These are phyloP conservation scores for Chloromyia formosa DNA, from an alignment of 2,888 invertebrate genomes.

Conservation along the genomic window DNA sequence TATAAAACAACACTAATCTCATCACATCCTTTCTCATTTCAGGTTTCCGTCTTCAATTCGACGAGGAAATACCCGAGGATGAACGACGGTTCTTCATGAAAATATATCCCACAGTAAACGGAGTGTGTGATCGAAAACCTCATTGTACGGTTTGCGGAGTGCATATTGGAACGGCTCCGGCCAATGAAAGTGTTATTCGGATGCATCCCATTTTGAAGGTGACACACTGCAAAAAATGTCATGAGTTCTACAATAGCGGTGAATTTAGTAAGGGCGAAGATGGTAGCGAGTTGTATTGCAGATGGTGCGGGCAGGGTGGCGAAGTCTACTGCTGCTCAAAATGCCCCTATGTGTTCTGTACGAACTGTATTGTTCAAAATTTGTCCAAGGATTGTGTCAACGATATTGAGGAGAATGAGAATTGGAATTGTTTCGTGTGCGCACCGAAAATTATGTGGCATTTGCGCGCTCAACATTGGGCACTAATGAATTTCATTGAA, in stretches of 20 bases:
- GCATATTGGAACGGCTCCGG: conserved; percentile 77
- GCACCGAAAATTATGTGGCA: conserved; percentile 73
- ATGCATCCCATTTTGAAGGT: conserved; percentile 79
- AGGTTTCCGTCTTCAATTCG: conserved; percentile 64
- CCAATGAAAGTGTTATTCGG: conserved; percentile 71
- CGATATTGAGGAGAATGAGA: conserved; percentile 78
- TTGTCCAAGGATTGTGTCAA: conserved; percentile 72
- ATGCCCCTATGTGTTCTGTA: conserved; percentile 79
- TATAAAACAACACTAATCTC: too few relatives aligned
- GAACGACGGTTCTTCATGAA: conserved; percentile 67
- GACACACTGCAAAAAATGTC: conserved; percentile 76
- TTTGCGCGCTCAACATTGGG: conserved; percentile 75
- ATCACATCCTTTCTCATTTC: too few relatives aligned
- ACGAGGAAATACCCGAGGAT: conserved; percentile 67
- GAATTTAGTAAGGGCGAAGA: conserved; percentile 85
- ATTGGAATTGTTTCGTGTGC: conserved; percentile 83
- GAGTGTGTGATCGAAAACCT: conserved; percentile 69
- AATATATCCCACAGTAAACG: conserved; percentile 69
- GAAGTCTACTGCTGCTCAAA: conserved; percentile 82
- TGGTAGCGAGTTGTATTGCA: conserved; percentile 82
- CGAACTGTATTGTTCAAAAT: conserved; percentile 80
- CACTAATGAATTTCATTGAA: conserved; percentile 74
- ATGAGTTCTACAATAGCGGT: conserved; percentile 81
- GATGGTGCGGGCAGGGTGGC: conserved; percentile 85
- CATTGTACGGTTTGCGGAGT: conserved; percentile 81